Base-by-base conservation (phyloP, 2,888 invertebrate species). In the Brachylomia viminalis region DNA sequence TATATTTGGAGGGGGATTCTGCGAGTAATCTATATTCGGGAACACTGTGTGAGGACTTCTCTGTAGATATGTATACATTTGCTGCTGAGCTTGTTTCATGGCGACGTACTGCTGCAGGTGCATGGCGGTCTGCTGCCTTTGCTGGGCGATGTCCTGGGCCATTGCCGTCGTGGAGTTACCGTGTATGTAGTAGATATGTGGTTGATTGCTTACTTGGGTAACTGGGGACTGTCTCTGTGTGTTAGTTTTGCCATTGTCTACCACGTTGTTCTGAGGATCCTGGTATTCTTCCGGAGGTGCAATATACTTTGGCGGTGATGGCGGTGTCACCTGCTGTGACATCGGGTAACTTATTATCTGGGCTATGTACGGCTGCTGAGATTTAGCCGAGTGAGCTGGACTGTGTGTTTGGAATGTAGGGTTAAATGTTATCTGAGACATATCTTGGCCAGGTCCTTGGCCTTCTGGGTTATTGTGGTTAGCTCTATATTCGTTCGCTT, bases 381-480 rank as follows among this genome's bases (percentile, higher is more conserved):
- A 82, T 83, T 96, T 96, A 2, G 93, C 91, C 1, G 94, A 92
- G 85, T 96, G 96, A 20, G 96, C 95, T 58, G 97, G 96, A 89
- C 96, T 96, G 86, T 96, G 96, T 4, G 95, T 96, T 91, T 96
- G 96, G 95, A 96, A 97, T 95, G 96, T 96, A 75, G 96, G 96
- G 82, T 96, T 97, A 83, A 93, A 96, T 3, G 96, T 97, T 67
- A 96, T 95, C 86, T 96, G 96, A 2, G 96, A 96, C 68, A 93
- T 88, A 66, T 97, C 96, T 86, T 92, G 94, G 80, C 91, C 92
- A 59, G 92, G 90, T 23, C 90, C 92, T 54, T 90, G 88, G 20
- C 83, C 75, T n/a, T 94, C 92, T 52, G 84, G 72, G 64, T 95
- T 93, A 88, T 92, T 95, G 85, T 92, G 93, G 86, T 86, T 85